Conservation (phyloP, 2,888 invertebrate genomes). For the Seira ritae region DNA sequence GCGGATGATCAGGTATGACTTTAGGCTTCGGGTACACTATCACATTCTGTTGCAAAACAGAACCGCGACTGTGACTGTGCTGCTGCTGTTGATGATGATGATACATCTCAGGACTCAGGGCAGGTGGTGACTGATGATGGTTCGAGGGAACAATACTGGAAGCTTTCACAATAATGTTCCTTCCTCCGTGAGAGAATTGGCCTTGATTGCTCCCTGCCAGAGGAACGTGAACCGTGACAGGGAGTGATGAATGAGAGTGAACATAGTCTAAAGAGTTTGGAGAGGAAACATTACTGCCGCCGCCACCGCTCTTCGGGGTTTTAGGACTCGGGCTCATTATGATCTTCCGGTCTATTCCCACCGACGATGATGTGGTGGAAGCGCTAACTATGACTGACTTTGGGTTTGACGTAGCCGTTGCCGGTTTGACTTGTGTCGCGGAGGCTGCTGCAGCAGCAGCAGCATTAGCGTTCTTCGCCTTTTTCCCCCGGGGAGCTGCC, state of each 20-base stretch:
- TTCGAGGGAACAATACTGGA: constrained; percentile 46
- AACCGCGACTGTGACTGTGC: constrained; percentile 39
- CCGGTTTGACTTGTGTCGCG: not conserved
- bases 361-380: constrained; percentile 51
- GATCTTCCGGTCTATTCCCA: constrained; percentile 67
- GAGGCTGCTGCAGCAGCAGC: not conserved
- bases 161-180: constrained; percentile 71
- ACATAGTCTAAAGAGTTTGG: constrained; percentile 58
- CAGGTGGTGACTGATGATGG: constrained; percentile 63
- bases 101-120: constrained; percentile 62
- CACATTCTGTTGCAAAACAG: constrained; percentile 70
- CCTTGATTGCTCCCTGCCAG: constrained; percentile 60
- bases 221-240: constrained; percentile 70
- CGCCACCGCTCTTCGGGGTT: constrained; percentile 15
- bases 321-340: constrained; percentile 72
- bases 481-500: constrained; percentile 52
- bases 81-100: constrained; percentile 52
- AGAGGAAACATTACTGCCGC: constrained; percentile 31
- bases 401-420: constrained; percentile 51
- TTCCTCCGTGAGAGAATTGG: constrained; percentile 64
- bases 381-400: constrained; percentile 72
- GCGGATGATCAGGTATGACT: constrained; percentile 64
- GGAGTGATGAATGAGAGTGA: constrained; percentile 65
- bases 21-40: constrained; percentile 73
- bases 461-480: constrained; percentile 25